These are phyloP conservation scores for Steinernema scapterisci DNA, from an alignment of 2,888 invertebrate genomes.

Conservation along the genomic window DNA sequence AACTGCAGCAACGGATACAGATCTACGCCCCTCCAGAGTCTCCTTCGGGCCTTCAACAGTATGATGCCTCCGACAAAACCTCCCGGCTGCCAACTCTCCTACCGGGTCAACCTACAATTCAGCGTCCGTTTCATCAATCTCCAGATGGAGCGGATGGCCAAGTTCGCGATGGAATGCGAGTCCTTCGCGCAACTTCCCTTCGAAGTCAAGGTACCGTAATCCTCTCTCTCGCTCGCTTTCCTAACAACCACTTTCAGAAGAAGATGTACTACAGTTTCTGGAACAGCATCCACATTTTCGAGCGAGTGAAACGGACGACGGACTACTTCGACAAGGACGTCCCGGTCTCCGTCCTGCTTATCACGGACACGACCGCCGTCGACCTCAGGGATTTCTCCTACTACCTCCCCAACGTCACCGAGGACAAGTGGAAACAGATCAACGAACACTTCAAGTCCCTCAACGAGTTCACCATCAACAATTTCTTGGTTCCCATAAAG, in stretches of 20 bases:
- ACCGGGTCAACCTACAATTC: slow-evolving; percentile 8
- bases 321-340: not conserved
- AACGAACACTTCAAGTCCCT: slow-evolving; percentile 27
- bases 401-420: not conserved
- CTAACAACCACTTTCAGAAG: not conserved
- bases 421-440: not conserved
- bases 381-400: slow-evolving; percentile 19
- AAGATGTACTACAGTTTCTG: slow-evolving; percentile 13
- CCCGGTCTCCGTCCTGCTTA: not conserved
- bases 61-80: slow-evolving; percentile 20
- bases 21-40: slow-evolving; percentile 6
- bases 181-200: slow-evolving; percentile 18
- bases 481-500: not conserved
- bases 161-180: slow-evolving; percentile 32
- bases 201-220: slow-evolving; percentile 31
- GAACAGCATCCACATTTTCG: not conserved
- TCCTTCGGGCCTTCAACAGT: not conserved
- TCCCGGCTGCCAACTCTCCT: not conserved
- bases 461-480: not conserved
- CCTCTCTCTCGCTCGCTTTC: not conserved
- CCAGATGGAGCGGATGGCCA: slow-evolving; percentile 19
- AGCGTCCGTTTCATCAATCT: slow-evolving; percentile 2
- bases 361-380: slow-evolving; percentile 31
- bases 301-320: not conserved
- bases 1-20: not conserved